phyloP scores from a whole-genome alignment of 2,113 vertebrate species.

The Dasyurus viverrinus region DNA sequence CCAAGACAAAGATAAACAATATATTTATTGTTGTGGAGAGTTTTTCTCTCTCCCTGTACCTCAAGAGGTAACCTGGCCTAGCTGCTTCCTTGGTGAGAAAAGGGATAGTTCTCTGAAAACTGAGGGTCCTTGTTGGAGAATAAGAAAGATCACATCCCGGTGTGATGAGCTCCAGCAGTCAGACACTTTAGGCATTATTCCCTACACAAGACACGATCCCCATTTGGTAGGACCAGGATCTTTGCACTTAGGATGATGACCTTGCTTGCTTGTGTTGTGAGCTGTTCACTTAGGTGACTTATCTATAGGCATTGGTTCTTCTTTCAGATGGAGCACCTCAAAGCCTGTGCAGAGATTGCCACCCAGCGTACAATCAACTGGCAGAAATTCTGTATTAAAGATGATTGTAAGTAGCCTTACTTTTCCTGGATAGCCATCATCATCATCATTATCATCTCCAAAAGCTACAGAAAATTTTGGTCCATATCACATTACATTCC shows the following conservation, averaged over 20 bases:
- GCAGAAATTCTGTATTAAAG: slow-evolving; percentile 99
- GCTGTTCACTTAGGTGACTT: not conserved
- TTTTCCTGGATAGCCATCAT: not conserved
- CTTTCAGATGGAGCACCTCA: slow-evolving; percentile 97
- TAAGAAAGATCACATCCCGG: not conserved
- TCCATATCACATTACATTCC: not conserved
- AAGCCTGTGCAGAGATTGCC: slow-evolving; percentile 98
- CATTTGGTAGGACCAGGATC: not conserved
- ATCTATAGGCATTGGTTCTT: not conserved
- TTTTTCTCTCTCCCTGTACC: not conserved
- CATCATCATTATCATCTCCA: not conserved
- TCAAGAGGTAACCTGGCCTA: not conserved
- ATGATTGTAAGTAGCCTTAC: slow-evolving; percentile 93
- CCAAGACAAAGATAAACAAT: not conserved
- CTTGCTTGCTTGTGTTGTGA: not conserved
- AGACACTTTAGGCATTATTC: not conserved
- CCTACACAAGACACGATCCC: not conserved
- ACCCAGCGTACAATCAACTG: slow-evolving; percentile 97
- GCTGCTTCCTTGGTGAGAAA: not conserved
- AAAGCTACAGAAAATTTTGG: not conserved
- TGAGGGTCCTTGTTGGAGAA: not conserved
- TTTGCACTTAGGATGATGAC: not conserved
- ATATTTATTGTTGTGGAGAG: not conserved
- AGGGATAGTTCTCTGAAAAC: slow-evolving; percentile 10
- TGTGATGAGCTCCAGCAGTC: not conserved